Conservation (phyloP, 2,797 vertebrate species). For the Pempheris klunzingeri region DNA sequence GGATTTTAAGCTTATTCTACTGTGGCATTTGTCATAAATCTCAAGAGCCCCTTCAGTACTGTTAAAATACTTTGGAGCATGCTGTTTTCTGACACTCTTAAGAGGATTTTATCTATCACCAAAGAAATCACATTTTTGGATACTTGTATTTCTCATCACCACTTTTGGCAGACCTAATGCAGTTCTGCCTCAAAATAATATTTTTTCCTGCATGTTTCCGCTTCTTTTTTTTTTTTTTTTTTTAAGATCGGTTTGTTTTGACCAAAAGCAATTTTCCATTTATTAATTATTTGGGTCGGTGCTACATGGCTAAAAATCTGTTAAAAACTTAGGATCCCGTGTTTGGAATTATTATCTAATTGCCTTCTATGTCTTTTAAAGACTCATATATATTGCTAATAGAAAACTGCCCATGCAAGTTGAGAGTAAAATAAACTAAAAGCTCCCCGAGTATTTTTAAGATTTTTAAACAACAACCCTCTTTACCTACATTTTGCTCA, state of each 20-base stretch:
- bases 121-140: slow-evolving; percentile 6
- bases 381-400: too few species aligned
- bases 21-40: slow-evolving; percentile 39
- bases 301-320: not conserved
- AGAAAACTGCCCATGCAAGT: too few species aligned
- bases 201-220: not conserved
- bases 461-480: not conserved
- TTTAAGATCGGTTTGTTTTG: not conserved
- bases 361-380: not conserved
- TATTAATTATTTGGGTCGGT: not conserved
- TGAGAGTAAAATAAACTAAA: not conserved
- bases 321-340: not conserved
- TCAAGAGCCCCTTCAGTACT: slow-evolving; percentile 14
- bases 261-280: not conserved
- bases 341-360: not conserved
- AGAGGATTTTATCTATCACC: not conserved
- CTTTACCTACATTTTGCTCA: not conserved
- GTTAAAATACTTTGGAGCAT: not conserved
- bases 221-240: not conserved
- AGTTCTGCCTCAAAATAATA: not conserved
- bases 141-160: not conserved
- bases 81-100: not conserved
- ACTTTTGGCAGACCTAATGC: not conserved
- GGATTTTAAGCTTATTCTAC: slow-evolving; percentile 47
- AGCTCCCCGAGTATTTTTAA: not conserved